Evolutionary conservation across 1,140 invertebrate species (phyloP), one percentile per base, ranked within the genome.

Genomic region (Anoplolepis gracilipes): DNA sequence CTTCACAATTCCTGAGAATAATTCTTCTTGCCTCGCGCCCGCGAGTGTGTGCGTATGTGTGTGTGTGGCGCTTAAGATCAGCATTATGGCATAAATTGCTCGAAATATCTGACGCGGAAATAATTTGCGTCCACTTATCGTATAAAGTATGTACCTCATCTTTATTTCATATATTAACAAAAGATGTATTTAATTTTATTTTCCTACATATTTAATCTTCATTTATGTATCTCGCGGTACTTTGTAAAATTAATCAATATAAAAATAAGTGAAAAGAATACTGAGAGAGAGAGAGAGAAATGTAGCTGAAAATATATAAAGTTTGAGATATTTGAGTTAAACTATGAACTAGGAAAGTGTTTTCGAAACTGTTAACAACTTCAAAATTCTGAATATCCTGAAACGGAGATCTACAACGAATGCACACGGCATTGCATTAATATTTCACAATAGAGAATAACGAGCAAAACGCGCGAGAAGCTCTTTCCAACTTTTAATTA

Each of bases 401-500:
- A 49, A 19, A 69, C 57, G 57, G 64, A 79, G 55, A 39, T 69
- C 69, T 55, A 69, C 33, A 33, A 36, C 53, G 36, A 57, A 30
- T 42, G 65, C 53, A 42, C 53, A 53, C 59, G 36, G 49, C 53
- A 72, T 72, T 42, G 53, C 65, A 81, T 81, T 81, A 81, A 81
- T 81, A 81, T 59, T 19, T 72, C 65, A 59, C 78, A 72, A 81
- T 72, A 81, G 53, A 53, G 25, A 81, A 69, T 70, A 81, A 72
- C 53, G 65, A 70, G 65, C 49, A 36, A 67, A 19, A 53, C 62
- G 62, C 46, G 62, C 62, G 30, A 55, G 36, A 57, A 65, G 61
- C 62, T 72, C 78, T 81, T 81, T 72, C 65, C 53, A 81, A 81
- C 78, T 81, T 81, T 81, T 81, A 81, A 81, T 81, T 81, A 81